phyloP scores from a whole-genome alignment of 2,797 vertebrate species.

The Typhlichthys eigenmanni region DNA sequence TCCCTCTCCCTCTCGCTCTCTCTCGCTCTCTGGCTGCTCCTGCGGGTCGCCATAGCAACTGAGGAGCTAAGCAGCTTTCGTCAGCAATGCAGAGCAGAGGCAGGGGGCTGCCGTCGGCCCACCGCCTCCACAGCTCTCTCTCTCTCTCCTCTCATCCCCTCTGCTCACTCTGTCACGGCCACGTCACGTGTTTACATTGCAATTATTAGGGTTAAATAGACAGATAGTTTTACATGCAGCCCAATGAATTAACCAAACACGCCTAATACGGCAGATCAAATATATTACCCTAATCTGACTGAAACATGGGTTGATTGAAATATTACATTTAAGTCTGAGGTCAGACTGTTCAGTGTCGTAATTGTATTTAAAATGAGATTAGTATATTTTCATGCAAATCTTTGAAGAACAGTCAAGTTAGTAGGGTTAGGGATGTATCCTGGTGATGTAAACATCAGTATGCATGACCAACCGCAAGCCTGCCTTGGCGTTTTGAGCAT shows the following conservation, averaged over 20 bases:
- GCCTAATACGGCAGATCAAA: not conserved
- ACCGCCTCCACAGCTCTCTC: conserved; percentile 58
- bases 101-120: conserved; percentile 79
- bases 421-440: too few relatives aligned
- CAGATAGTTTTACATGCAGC: conserved; percentile 1
- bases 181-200: conserved; percentile 66
- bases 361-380: too few relatives aligned
- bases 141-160: conserved; percentile 36
- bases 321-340: not conserved
- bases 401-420: too few relatives aligned
- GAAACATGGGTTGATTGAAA: not conserved
- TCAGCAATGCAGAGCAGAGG: conserved; percentile 87
- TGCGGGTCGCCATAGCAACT: conserved; percentile 80
- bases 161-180: conserved; percentile 51
- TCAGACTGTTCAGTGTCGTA: too few relatives aligned
- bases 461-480: not conserved
- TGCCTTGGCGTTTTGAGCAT: conserved; percentile 20
- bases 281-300: not conserved
- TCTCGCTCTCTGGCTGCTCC: conserved; percentile 75
- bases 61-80: conserved; percentile 88
- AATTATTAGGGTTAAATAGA: conserved; percentile 49
- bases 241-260: not conserved
- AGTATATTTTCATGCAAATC: too few relatives aligned
- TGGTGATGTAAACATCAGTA: too few relatives aligned
- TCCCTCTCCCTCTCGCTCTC: conserved; percentile 74